Percentiles rank a stretch among this genome's conserved stretches.
Evolutionary conservation across 1,140 invertebrate species (phyloP).

Genomic region (Apis cerana): DNA sequence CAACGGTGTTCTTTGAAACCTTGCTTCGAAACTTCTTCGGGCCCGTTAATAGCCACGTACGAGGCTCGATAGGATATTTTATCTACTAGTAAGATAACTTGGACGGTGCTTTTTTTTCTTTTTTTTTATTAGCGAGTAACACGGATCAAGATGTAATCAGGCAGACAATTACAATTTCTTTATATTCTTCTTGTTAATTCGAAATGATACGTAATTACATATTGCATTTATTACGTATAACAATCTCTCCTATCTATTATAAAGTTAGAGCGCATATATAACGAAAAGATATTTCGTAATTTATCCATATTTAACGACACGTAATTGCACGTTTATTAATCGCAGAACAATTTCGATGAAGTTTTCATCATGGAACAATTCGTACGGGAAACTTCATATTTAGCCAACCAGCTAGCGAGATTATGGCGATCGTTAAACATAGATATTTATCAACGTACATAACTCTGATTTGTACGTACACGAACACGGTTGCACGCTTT

Average conservation of each 20-base stretch:
- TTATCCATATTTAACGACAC: background rate
- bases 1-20: background rate
- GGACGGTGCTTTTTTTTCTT: too few relatives aligned
- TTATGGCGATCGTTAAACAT: background rate
- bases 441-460: background rate
- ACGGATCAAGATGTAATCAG: background rate
- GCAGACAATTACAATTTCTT: too few relatives aligned
- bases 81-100: background rate
- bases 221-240: too few relatives aligned
- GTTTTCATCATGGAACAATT: too few relatives aligned
- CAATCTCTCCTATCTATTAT: too few relatives aligned
- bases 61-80: background rate
- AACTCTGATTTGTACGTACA: background rate
- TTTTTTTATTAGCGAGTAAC: too few relatives aligned
- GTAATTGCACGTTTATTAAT: background rate
- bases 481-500: too few relatives aligned
- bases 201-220: too few relatives aligned
- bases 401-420: background rate
- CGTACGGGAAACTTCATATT: too few relatives aligned
- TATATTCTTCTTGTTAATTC: too few relatives aligned
- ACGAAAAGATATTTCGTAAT: background rate
- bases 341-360: too few relatives aligned
- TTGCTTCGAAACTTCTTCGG: background rate
- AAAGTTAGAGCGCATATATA: background rate
- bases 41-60: background rate